phyloP scores from a whole-genome alignment of 1,140 invertebrate species.

The Brevipalpus yothersi region DNA sequence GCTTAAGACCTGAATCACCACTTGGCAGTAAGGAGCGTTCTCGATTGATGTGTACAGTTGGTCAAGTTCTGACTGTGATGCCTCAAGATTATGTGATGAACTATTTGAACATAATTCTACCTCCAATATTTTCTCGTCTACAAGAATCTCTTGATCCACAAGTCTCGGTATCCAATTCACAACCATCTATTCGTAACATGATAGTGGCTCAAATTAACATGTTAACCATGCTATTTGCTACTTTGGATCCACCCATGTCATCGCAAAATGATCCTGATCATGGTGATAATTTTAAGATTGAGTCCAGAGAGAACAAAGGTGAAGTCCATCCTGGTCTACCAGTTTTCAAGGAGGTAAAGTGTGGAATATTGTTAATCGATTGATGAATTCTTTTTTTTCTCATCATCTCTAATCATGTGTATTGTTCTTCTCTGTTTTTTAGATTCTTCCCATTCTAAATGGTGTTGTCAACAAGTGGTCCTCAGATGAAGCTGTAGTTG shows the following conservation, averaged over 20 bases:
- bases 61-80: conserved; percentile 40
- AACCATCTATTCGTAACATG: background rate
- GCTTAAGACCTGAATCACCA: conserved; percentile 22
- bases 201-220: conserved; percentile 35
- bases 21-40: conserved; percentile 35
- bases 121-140: conserved; percentile 36
- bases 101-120: conserved; percentile 39
- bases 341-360: conserved; percentile 6
- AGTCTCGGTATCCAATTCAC: background rate
- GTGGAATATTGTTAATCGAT: background rate
- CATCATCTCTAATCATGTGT: background rate
- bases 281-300: conserved; percentile 4
- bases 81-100: conserved; percentile 33
- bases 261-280: conserved; percentile 12
- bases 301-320: background rate
- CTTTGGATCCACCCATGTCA: conserved; percentile 26
- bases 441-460: conserved; percentile 4
- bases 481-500: conserved; percentile 7
- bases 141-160: background rate
- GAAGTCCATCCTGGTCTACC: conserved; percentile 2
- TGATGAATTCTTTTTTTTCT: background rate
- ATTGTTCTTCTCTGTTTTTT: background rate
- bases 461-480: conserved; percentile 1
- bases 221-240: conserved; percentile 38
- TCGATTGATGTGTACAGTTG: conserved; percentile 47